Evolutionary conservation across 2,888 invertebrate species (phyloP).

Genomic region (Platyscelio sp.): DNA sequence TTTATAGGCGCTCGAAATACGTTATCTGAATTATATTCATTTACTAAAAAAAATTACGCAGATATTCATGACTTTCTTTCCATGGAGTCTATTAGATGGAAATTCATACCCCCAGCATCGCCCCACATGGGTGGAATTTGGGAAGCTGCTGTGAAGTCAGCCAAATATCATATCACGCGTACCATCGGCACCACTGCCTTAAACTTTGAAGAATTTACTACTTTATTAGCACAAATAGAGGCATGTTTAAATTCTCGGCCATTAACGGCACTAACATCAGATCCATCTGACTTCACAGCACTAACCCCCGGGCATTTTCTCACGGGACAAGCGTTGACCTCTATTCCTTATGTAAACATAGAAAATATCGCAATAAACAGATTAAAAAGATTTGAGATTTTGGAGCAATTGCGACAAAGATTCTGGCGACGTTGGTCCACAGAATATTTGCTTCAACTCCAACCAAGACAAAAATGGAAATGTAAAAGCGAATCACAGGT

Average conservation of each 20-base stretch:
- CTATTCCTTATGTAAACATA: constrained; percentile 68
- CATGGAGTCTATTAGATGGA: constrained; percentile 62
- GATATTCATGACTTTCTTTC: constrained; percentile 3
- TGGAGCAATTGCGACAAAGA: constrained; percentile 61
- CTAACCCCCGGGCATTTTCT: constrained; percentile 75
- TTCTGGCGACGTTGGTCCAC: constrained; percentile 63
- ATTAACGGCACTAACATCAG: constrained; percentile 59
- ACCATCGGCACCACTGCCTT: constrained; percentile 64
- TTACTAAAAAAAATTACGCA: constrained; percentile 17
- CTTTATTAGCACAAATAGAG: constrained; percentile 64
- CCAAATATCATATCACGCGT: constrained; percentile 75
- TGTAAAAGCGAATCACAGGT: not conserved
- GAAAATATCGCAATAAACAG: constrained; percentile 56
- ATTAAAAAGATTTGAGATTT: constrained; percentile 65
- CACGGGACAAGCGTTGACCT: constrained; percentile 68
- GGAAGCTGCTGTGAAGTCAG: constrained; percentile 77
- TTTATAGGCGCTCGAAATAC: constrained; percentile 68
- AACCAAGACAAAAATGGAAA: constrained; percentile 35
- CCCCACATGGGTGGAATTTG: constrained; percentile 76
- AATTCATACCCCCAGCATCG: constrained; percentile 73
- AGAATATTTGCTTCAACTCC: constrained; percentile 23
- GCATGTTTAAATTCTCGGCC: constrained; percentile 70
- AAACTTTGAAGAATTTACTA: constrained; percentile 74
- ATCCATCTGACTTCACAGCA: constrained; percentile 64
- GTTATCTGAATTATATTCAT: constrained; percentile 11